Evolutionary conservation across 1,140 invertebrate genomes (phyloP).

Genomic region (Euura lappo): DNA sequence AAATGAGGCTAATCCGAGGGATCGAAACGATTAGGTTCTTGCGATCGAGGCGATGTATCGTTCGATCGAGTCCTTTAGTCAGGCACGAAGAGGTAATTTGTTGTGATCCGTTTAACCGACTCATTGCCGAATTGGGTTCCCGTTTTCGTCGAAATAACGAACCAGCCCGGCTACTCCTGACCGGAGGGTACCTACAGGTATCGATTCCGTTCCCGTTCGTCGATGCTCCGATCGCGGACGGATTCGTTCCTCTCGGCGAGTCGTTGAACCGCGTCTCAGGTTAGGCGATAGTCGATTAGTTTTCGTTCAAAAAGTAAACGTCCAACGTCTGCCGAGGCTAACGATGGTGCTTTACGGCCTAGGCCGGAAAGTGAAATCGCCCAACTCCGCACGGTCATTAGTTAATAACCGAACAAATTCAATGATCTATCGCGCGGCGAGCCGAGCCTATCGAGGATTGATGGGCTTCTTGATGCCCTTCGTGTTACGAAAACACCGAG

Average conservation of each 20-base stretch:
- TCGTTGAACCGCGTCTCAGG: background rate
- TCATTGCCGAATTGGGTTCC: background rate
- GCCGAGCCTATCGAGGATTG: too few species aligned
- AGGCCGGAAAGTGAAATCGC: background rate
- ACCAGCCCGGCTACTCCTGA: background rate
- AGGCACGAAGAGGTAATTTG: background rate
- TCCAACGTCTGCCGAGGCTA: background rate
- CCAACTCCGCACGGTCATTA: background rate
- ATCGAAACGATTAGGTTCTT: conserved; percentile 3
- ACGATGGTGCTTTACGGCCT: background rate
- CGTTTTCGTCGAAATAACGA: background rate
- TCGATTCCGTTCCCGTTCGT: background rate
- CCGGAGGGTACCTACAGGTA: background rate
- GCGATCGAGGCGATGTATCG: background rate
- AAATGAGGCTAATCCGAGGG: too few species aligned
- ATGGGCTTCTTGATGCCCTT: too few species aligned
- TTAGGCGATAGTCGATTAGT: too few species aligned
- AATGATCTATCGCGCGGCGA: background rate
- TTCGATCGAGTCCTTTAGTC: conserved; percentile 3
- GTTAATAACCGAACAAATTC: background rate
- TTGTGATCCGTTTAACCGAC: background rate
- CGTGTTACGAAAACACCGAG: too few species aligned
- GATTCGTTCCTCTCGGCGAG: background rate
- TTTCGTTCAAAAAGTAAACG: too few species aligned
- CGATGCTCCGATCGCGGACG: background rate